Evolutionary conservation across 2,113 vertebrate genomes (phyloP).

Genomic region (Heliornis fulica): DNA sequence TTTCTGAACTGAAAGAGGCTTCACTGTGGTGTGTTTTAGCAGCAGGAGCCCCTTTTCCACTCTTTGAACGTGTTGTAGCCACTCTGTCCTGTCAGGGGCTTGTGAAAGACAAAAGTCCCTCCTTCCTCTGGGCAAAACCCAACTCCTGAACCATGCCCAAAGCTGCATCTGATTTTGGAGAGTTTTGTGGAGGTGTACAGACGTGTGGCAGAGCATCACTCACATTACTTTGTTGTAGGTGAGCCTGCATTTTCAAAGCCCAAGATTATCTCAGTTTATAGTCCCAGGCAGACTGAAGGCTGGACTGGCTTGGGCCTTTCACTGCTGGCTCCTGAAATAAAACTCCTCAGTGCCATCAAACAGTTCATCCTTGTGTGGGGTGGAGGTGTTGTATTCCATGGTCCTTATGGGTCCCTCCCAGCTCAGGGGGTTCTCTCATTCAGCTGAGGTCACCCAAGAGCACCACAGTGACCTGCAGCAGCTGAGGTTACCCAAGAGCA

Average conservation of each 20-base stretch:
- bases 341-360: background rate
- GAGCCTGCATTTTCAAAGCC: background rate
- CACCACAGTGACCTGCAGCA: too few species aligned
- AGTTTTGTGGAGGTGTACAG: background rate
- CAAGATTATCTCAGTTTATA: background rate
- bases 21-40: fast-evolving
- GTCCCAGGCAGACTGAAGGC: too few species aligned
- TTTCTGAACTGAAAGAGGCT: background rate
- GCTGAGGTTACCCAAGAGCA: background rate
- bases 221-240: background rate
- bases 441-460: too few species aligned
- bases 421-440: too few species aligned
- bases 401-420: too few species aligned
- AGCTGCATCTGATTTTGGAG: background rate
- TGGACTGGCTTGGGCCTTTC: background rate
- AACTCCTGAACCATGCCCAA: background rate
- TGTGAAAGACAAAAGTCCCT: background rate
- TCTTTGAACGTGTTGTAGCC: background rate
- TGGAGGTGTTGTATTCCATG: too few species aligned
- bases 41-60: background rate
- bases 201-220: background rate
- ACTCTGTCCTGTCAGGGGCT: background rate
- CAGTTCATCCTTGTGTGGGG: background rate
- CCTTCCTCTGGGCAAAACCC: background rate
- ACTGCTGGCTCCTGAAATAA: background rate